Evolutionary conservation across 2,888 invertebrate genomes (phyloP).

Genomic region (Scrobipalpa atriplicella): DNA sequence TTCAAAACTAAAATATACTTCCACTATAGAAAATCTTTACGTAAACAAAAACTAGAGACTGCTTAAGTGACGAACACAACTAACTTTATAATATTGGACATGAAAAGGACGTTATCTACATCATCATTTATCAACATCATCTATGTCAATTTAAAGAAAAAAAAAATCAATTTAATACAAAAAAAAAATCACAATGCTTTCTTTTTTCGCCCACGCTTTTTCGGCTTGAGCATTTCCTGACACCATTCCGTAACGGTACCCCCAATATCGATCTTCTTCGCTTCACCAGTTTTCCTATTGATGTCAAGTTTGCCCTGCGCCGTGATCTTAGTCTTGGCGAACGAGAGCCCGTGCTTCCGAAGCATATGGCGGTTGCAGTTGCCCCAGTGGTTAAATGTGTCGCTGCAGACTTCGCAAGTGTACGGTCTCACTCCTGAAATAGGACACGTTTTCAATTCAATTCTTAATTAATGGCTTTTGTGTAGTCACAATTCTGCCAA

Average conservation of each 20-base stretch:
- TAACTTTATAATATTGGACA: too few species aligned
- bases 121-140: too few species aligned
- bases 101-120: too few species aligned
- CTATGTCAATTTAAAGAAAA: too few species aligned
- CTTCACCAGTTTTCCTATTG: conserved; percentile 38
- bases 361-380: conserved; percentile 86
- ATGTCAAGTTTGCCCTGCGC: conserved; percentile 49
- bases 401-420: conserved; percentile 85
- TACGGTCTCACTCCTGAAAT: conserved; percentile 73
- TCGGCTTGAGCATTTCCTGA: conserved; percentile 36
- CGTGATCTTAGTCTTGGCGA: conserved; percentile 53
- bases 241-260: conserved; percentile 38
- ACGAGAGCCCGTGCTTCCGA: conserved; percentile 79
- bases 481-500: too few species aligned
- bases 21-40: too few species aligned
- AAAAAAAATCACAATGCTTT: neutral
- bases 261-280: conserved; percentile 31
- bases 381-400: conserved; percentile 45
- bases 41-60: too few species aligned
- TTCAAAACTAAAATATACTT: too few species aligned
- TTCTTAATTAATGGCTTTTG: too few species aligned
- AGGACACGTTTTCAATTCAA: too few species aligned
- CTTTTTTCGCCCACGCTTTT: conserved; percentile 29
- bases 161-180: neutral
- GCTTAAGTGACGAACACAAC: too few species aligned